These are phyloP conservation scores for Halocaridina rubra DNA, from an alignment of 2,888 invertebrate species.

Conservation along the genomic window DNA sequence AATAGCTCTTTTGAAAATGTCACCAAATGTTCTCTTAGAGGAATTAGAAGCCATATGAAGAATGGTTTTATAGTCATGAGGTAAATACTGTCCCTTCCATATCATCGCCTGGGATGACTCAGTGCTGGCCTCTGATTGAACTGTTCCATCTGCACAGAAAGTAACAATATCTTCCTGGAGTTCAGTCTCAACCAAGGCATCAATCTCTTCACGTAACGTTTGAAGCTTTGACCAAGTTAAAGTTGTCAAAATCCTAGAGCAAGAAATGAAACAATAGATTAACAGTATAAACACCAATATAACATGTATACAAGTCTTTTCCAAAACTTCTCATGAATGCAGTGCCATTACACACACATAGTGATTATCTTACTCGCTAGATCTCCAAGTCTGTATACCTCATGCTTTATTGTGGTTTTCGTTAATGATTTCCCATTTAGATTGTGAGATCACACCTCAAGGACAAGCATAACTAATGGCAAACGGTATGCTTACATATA, in stretches of 20 bases:
- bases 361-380: too few relatives aligned
- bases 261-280: too few relatives aligned
- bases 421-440: too few relatives aligned
- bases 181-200: constrained; percentile 5
- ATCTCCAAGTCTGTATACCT: too few relatives aligned
- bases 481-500: too few relatives aligned
- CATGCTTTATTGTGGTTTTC: too few relatives aligned
- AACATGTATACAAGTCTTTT: too few relatives aligned
- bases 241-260: constrained; percentile 40
- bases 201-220: constrained; percentile 12
- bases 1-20: constrained; percentile 68
- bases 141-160: neutral
- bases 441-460: too few relatives aligned
- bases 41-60: constrained; percentile 50
- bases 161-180: neutral
- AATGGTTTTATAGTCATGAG: constrained; percentile 55
- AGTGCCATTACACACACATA: too few relatives aligned
- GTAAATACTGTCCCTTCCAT: constrained; percentile 52
- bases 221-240: constrained; percentile 43
- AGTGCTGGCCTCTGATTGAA: neutral
- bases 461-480: too few relatives aligned
- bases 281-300: too few relatives aligned
- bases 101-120: neutral
- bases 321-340: too few relatives aligned
- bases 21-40: constrained; percentile 57